phyloP scores from a whole-genome alignment of 2,888 invertebrate genomes.

The Mimumesa dahlbomi region DNA sequence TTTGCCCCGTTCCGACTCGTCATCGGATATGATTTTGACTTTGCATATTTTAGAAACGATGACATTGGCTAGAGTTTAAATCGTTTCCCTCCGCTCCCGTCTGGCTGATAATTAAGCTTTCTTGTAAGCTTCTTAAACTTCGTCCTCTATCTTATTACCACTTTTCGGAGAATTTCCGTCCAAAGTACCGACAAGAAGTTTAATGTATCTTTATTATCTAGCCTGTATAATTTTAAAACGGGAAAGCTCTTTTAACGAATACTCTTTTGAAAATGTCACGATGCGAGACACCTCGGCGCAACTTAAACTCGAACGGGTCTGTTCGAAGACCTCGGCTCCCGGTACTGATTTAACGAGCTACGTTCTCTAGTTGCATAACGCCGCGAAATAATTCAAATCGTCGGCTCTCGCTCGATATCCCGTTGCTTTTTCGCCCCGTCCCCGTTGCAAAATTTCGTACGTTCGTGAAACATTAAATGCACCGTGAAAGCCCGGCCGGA shows the following conservation, averaged over 20 bases:
- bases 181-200: not conserved
- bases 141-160: too few species aligned
- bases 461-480: slow-evolving; percentile 68
- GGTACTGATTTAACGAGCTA: not conserved
- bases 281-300: too few species aligned
- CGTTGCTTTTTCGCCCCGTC: slow-evolving; percentile 8
- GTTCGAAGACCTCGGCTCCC: too few species aligned
- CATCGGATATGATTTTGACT: not conserved
- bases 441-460: slow-evolving; percentile 30
- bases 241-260: too few species aligned
- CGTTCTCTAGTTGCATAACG: slow-evolving; percentile 7
- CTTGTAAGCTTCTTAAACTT: too few species aligned
- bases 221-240: too few species aligned
- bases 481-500: slow-evolving; percentile 65
- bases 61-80: too few species aligned
- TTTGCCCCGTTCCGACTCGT: not conserved
- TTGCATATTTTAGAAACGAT: not conserved
- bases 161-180: not conserved
- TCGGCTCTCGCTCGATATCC: not conserved
- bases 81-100: too few species aligned
- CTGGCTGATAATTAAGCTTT: too few species aligned
- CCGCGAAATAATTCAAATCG: slow-evolving; percentile 26
- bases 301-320: too few species aligned
- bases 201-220: not conserved
- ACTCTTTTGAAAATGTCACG: too few species aligned